These are phyloP conservation scores for Lepeophtheirus salmonis DNA, from an alignment of 1,140 invertebrate species.

Conservation along the genomic window DNA sequence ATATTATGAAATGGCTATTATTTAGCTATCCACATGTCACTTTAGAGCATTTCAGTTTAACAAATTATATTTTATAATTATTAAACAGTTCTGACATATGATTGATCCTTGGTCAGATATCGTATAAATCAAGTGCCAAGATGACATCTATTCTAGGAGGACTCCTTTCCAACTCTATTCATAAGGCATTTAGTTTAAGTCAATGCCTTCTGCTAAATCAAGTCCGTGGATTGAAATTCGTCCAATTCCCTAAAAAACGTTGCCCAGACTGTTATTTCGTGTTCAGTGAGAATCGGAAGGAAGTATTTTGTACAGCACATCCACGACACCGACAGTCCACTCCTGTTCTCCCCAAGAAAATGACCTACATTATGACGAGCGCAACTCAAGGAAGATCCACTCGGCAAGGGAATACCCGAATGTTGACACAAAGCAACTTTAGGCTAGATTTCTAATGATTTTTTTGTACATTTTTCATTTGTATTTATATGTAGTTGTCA, in stretches of 20 bases:
- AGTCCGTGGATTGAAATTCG: neutral
- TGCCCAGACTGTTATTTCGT: neutral
- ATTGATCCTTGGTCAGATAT: no score
- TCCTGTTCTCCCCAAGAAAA: neutral
- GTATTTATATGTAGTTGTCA: neutral
- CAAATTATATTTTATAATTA: no score
- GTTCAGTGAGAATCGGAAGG: neutral
- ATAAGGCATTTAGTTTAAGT: neutral
- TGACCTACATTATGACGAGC: neutral
- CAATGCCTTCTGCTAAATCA: neutral
- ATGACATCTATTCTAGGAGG: no score
- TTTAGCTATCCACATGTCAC: no score
- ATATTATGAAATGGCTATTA: no score
- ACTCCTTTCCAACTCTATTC: no score
- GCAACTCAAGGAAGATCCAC: slow-evolving; percentile 1
- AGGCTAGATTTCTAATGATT: neutral
- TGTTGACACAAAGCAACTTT: neutral
- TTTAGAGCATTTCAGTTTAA: no score
- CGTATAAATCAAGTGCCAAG: no score
- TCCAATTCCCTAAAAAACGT: neutral
- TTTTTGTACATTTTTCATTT: neutral
- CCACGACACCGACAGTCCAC: slow-evolving; percentile 7
- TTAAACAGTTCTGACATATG: no score
- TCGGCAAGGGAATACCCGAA: neutral
- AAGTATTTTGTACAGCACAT: neutral